A percentile compares a stretch with the other conserved stretches of the same genome.
phyloP scores from a whole-genome alignment of 2,113 vertebrate genomes.

The Eretmochelys imbricata region DNA sequence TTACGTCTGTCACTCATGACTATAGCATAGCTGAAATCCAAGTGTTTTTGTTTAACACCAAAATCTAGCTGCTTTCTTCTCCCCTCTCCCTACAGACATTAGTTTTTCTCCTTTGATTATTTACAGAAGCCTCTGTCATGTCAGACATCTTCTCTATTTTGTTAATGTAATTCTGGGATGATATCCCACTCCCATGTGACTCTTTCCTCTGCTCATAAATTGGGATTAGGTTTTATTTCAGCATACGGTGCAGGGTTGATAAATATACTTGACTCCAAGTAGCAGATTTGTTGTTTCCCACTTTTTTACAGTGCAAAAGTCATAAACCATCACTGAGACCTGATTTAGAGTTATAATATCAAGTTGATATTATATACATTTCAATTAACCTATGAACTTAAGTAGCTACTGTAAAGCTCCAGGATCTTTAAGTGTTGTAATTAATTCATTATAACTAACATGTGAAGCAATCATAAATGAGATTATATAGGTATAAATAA shows the following conservation, averaged over 20 bases:
- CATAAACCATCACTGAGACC: background rate
- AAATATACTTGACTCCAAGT: background rate
- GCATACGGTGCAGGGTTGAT: background rate
- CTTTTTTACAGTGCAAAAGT: background rate
- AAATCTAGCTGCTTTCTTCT: background rate
- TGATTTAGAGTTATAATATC: background rate
- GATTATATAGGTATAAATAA: background rate
- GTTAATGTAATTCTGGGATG: background rate
- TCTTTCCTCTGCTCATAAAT: background rate
- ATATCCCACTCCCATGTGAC: background rate
- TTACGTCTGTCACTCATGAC: background rate
- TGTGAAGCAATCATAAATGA: background rate
- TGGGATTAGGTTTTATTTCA: background rate
- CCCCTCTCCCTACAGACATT: background rate
- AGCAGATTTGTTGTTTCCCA: background rate
- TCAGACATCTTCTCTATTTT: background rate
- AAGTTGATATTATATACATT: background rate
- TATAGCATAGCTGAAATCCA: background rate
- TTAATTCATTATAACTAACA: slow-evolving; percentile 31
- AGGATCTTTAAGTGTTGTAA: background rate
- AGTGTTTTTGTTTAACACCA: background rate
- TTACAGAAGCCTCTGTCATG: background rate
- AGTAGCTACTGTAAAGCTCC: slow-evolving; percentile 8
- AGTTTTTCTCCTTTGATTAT: background rate
- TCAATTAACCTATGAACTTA: background rate